Conservation (phyloP, 2,113 vertebrate species). For the Illadopsis cleaveri region DNA sequence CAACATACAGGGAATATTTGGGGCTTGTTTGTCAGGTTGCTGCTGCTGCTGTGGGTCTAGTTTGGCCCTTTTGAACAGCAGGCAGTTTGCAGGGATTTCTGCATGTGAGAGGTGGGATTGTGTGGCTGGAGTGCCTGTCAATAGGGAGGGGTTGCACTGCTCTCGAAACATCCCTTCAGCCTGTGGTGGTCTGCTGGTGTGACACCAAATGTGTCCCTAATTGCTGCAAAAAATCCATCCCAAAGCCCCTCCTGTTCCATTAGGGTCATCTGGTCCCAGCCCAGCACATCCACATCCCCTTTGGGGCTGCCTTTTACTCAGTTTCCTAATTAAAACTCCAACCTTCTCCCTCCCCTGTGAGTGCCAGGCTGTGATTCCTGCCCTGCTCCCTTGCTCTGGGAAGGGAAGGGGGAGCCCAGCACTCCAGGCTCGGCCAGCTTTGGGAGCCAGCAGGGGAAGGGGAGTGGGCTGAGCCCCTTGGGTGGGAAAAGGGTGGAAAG, state of each 20-base stretch:
- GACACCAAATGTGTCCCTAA: rapidly evolving
- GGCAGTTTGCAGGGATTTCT: neutral
- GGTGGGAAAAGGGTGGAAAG: neutral
- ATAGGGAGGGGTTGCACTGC: rapidly evolving
- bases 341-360: neutral
- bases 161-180: neutral
- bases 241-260: neutral
- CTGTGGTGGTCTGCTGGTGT: neutral
- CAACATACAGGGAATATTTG: neutral
- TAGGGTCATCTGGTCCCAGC: rapidly evolving
- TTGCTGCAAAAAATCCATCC: neutral
- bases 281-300: neutral
- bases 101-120: neutral
- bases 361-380: neutral
- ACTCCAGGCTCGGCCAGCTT: rapidly evolving
- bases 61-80: neutral
- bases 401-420: neutral
- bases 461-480: rapidly evolving
- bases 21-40: neutral
- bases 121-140: rapidly evolving
- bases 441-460: neutral
- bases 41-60: neutral
- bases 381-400: neutral
- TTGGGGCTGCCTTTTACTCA: neutral
- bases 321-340: neutral